Evolutionary conservation across 2,888 invertebrate genomes (phyloP).

Genomic region (Acanthococcus lagerstroemiae): DNA sequence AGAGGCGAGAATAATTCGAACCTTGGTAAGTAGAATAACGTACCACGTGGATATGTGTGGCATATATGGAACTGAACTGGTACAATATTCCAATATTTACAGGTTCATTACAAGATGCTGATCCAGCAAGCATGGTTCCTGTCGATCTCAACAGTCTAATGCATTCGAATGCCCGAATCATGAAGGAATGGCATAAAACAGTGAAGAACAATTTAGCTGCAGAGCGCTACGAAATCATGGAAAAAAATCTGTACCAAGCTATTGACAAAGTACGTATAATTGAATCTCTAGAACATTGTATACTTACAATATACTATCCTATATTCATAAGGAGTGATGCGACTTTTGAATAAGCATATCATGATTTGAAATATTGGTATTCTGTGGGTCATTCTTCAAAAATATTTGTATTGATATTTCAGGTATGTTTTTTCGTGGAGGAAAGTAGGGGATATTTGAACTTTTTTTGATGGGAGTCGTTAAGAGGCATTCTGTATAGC

Average conservation of each 20-base stretch:
- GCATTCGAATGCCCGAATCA: background rate
- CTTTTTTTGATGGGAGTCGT: no score
- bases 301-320: no score
- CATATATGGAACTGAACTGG: no score
- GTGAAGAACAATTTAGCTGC: background rate
- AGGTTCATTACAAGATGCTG: background rate
- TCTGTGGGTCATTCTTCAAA: no score
- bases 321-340: background rate
- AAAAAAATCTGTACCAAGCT: background rate
- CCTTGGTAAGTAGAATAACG: constrained; percentile 4
- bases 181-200: background rate
- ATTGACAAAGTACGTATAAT: background rate
- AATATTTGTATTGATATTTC: no score
- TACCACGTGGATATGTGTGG: no score
- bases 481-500: no score
- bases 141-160: background rate
- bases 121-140: background rate
- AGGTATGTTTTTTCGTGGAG: no score
- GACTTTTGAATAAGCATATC: no score
- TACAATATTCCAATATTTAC: no score
- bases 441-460: no score
- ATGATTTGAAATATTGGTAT: no score
- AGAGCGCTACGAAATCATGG: background rate
- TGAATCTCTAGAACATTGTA: background rate
- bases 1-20: constrained; percentile 9